Conservation (phyloP, 2,797 vertebrate species). For the Pelobates cultripes region DNA sequence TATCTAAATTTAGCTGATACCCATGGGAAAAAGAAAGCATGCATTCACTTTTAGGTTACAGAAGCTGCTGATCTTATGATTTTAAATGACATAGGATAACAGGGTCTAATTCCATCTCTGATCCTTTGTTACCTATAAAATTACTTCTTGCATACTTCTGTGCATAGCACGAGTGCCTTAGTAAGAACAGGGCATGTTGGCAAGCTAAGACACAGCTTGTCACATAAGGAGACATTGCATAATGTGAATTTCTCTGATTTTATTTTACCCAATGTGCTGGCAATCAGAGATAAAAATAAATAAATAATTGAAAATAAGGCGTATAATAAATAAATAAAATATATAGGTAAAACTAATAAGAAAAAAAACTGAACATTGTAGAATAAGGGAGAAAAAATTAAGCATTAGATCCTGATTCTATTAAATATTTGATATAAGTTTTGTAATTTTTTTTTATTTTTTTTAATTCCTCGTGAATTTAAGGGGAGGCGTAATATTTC, state of each 20-base stretch:
- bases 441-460: no score
- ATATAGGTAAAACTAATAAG: no score
- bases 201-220: background rate
- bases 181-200: constrained; percentile 56
- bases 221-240: background rate
- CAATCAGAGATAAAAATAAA: background rate
- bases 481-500: no score
- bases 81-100: constrained; percentile 82
- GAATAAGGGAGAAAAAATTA: no score
- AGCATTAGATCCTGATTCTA: no score
- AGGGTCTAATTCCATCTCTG: constrained; percentile 77
- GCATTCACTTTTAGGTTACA: constrained; percentile 80
- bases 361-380: no score
- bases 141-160: constrained; percentile 75
- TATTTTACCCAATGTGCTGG: background rate
- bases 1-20: constrained; percentile 93
- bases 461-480: no score
- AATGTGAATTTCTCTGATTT: no score
- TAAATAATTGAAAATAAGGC: background rate
- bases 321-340: background rate
- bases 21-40: constrained; percentile 92
- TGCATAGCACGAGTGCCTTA: constrained; percentile 75
- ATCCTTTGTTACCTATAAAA: constrained; percentile 80
- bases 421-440: no score
- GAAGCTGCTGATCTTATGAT: constrained; percentile 87